These are phyloP conservation scores for Labeo calbasu DNA, from an alignment of 2,797 vertebrate genomes.

Conservation along the genomic window DNA sequence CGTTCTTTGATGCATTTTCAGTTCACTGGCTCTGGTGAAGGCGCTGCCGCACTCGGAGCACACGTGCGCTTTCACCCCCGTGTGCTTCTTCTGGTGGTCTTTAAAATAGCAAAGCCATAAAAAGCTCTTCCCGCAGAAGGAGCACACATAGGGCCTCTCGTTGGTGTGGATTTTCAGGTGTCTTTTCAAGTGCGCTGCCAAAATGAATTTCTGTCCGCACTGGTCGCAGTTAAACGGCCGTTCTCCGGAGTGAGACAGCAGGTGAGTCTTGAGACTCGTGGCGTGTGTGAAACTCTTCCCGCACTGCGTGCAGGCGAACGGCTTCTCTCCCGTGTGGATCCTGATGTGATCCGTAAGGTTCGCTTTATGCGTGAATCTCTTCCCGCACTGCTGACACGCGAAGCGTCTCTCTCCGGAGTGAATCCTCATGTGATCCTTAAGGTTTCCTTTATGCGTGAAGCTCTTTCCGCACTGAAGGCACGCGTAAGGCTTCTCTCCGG, in stretches of 20 bases:
- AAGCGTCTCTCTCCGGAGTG: conserved; percentile 43
- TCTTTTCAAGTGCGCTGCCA: conserved; percentile 72
- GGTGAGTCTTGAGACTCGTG: conserved; percentile 52
- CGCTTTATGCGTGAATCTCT: conserved; percentile 46
- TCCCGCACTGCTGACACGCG: conserved; percentile 50
- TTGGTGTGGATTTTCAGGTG: conserved; percentile 62
- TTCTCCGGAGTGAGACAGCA: conserved; percentile 66
- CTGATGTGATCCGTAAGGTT: conserved; percentile 45
- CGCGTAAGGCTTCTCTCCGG: conserved; percentile 34
- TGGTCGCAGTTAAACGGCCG: conserved; percentile 75
- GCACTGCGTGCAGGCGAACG: conserved; percentile 55
- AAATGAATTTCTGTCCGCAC: conserved; percentile 76
- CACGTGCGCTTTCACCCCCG: conserved; percentile 62
- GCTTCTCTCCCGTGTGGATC: conserved; percentile 57
- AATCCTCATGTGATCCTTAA: conserved; percentile 47
- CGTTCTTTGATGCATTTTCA: conserved; percentile 69
- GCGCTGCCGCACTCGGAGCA: conserved; percentile 70
- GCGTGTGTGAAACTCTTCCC: conserved; percentile 52
- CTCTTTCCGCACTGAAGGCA: conserved; percentile 49
- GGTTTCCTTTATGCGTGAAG: conserved; percentile 40
- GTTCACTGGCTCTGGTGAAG: conserved; percentile 70
- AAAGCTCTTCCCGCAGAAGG: conserved; percentile 77
- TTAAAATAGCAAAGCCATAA: conserved; percentile 67
- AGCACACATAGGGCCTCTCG: conserved; percentile 74
- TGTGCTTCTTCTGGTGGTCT: conserved; percentile 58